These are phyloP conservation scores for Polymixis flavicincta DNA, from an alignment of 2,888 invertebrate species.

Conservation along the genomic window DNA sequence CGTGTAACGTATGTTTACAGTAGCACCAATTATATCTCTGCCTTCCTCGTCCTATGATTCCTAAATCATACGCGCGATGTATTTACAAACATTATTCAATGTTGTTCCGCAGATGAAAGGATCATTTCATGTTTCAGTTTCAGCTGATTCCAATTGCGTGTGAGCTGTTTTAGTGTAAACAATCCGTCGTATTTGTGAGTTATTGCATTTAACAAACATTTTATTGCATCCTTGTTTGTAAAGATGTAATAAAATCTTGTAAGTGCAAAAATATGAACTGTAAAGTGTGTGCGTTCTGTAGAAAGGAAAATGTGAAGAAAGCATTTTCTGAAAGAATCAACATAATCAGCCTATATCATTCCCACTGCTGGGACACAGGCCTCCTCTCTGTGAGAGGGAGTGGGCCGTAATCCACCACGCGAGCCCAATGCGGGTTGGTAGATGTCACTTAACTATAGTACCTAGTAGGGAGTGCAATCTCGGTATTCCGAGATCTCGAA, in stretches of 20 bases:
- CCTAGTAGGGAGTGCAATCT: too few species aligned
- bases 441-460: too few species aligned
- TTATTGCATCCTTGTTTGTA: slow-evolving; percentile 16
- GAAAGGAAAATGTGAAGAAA: background rate
- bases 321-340: background rate
- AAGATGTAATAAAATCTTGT: background rate
- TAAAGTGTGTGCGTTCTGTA: too few species aligned
- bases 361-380: too few species aligned
- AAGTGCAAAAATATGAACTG: too few species aligned
- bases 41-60: slow-evolving; percentile 9
- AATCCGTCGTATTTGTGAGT: slow-evolving; percentile 18
- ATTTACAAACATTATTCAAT: slow-evolving; percentile 53
- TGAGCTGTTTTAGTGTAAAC: slow-evolving; percentile 30
- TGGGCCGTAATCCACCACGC: too few species aligned
- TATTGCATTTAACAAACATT: slow-evolving; percentile 22
- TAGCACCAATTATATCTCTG: slow-evolving; percentile 21
- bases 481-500: too few species aligned
- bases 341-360: too few species aligned
- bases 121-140: slow-evolving; percentile 28
- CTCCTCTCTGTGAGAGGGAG: too few species aligned
- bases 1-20: background rate
- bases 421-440: too few species aligned
- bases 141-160: slow-evolving; percentile 36
- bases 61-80: slow-evolving; percentile 18
- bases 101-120: slow-evolving; percentile 46